These are phyloP conservation scores for Uropetala carovei DNA, from an alignment of 2,888 invertebrate genomes.

Conservation along the genomic window DNA sequence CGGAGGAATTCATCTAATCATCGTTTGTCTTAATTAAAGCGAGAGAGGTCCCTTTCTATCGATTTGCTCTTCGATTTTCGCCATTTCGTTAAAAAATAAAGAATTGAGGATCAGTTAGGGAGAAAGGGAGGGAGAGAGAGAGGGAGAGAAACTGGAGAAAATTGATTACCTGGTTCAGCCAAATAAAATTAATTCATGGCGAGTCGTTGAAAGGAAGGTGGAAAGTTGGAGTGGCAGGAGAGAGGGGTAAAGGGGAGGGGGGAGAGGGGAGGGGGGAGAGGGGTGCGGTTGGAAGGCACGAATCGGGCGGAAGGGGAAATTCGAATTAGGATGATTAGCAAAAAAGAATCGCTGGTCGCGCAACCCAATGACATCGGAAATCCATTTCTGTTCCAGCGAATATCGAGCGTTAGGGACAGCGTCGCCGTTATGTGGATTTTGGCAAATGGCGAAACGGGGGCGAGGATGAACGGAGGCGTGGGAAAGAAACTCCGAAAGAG, in stretches of 20 bases:
- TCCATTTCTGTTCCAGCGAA: constrained; percentile 44
- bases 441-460: neutral
- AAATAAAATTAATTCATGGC: constrained; percentile 37
- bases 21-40: constrained; percentile 24
- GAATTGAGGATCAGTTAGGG: neutral
- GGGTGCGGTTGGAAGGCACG: neutral
- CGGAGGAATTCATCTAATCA: neutral
- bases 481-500: neutral
- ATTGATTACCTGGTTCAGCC: neutral
- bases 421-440: neutral
- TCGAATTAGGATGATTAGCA: constrained; percentile 51
- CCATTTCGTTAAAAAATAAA: neutral
- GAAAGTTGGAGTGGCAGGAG: neutral
- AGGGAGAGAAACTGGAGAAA: neutral
- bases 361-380: constrained; percentile 41
- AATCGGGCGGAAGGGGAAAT: constrained; percentile 6
- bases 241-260: neutral
- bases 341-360: constrained; percentile 18
- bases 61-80: neutral
- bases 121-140: neutral
- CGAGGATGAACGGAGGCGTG: neutral
- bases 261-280: neutral
- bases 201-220: neutral
- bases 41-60: neutral
- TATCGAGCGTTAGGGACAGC: constrained; percentile 9